phyloP scores from a whole-genome alignment of 2,113 vertebrate species.

The Procavia capensis region DNA sequence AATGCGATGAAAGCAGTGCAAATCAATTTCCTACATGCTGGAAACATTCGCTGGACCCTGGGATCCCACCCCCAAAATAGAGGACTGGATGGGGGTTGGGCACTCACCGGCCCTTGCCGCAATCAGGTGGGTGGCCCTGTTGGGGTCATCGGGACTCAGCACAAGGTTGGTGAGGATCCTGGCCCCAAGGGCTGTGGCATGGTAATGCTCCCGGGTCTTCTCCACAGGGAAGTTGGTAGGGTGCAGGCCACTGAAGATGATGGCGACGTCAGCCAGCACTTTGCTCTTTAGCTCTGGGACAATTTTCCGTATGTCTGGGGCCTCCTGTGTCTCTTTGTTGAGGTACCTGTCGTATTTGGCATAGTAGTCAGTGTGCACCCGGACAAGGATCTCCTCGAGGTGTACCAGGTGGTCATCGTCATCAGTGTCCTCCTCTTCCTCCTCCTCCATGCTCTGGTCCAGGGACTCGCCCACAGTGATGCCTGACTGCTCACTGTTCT shows the following conservation, averaged over 20 bases:
- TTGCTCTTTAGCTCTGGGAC: constrained; percentile 95
- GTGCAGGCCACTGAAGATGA: constrained; percentile 96
- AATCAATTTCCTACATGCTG: not conserved
- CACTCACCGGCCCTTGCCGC: constrained; percentile 94
- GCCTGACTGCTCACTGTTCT: constrained; percentile 97
- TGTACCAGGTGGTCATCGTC: constrained; percentile 96
- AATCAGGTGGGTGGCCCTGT: constrained; percentile 94
- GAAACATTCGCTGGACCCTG: not conserved
- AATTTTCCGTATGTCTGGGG: constrained; percentile 95
- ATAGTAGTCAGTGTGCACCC: constrained; percentile 96
- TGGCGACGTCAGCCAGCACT: constrained; percentile 90
- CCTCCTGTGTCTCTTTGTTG: constrained; percentile 87
- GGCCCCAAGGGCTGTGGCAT: constrained; percentile 95
- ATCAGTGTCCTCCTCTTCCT: constrained; percentile 91
- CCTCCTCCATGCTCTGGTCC: constrained; percentile 96
- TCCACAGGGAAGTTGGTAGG: constrained; percentile 97
- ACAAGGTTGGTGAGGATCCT: constrained; percentile 91
- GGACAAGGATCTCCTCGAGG: constrained; percentile 95
- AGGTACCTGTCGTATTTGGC: constrained; percentile 92
- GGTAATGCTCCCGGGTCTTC: constrained; percentile 95
- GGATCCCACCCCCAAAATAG: no score
- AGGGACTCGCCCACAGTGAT: constrained; percentile 95
- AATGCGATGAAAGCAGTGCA: not conserved
- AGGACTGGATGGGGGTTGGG: no score
- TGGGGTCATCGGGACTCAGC: constrained; percentile 89